These are phyloP conservation scores for Drosophila arawakana DNA, from an alignment of 1,140 invertebrate species.

Conservation along the genomic window DNA sequence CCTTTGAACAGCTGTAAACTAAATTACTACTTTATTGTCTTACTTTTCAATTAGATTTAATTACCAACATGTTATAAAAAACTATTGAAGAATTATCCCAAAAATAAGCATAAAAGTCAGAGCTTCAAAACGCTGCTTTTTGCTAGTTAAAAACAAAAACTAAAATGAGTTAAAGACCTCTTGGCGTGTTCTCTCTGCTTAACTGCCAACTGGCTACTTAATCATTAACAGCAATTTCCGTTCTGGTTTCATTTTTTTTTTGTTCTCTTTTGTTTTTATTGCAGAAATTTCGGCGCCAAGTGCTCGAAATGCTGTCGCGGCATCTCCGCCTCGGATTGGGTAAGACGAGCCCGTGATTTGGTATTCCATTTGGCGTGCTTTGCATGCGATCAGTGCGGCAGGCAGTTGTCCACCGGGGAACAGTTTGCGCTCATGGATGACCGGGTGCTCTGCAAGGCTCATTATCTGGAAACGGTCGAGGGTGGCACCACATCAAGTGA, in stretches of 20 bases:
- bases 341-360: constrained; percentile 95
- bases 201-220: background rate
- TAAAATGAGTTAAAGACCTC: constrained; percentile 7
- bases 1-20: no score
- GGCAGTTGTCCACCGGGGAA: constrained; percentile 98
- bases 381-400: constrained; percentile 98
- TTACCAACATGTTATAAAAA: no score
- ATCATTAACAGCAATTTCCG: constrained; percentile 56
- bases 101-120: no score
- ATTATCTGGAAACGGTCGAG: constrained; percentile 97
- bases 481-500: constrained; percentile 94
- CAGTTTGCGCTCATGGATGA: constrained; percentile 98
- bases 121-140: no score
- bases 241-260: constrained; percentile 34
- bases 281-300: constrained; percentile 97
- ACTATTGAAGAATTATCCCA: no score
- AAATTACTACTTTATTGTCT: no score
- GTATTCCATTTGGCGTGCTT: constrained; percentile 99
- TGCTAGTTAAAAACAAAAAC: no score
- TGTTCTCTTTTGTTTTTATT: constrained; percentile 71
- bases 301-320: constrained; percentile 97
- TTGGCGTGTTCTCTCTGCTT: background rate
- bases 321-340: constrained; percentile 98
- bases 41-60: no score
- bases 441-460: constrained; percentile 96